These are phyloP conservation scores for Lucilia cuprina DNA, from an alignment of 1,140 invertebrate species.

Conservation along the genomic window DNA sequence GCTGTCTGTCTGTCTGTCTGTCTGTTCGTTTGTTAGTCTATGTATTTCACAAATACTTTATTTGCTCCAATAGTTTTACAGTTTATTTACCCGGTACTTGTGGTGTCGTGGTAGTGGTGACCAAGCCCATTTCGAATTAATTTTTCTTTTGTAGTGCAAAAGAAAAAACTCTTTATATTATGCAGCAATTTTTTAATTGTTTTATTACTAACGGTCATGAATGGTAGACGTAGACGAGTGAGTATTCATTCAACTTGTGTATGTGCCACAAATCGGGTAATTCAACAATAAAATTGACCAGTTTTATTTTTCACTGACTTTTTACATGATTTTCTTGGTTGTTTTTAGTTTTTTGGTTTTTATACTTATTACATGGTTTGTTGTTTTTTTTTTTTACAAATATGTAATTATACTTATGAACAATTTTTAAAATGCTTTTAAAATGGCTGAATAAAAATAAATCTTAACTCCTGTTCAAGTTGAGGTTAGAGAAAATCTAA, in stretches of 20 bases:
- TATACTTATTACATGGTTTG: neutral
- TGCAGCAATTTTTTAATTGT: conserved; percentile 58
- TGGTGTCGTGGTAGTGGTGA: neutral
- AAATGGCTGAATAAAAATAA: too few species aligned
- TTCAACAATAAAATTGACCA: neutral
- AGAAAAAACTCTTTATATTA: conserved; percentile 24
- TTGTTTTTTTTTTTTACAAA: neutral
- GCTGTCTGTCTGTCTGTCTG: conserved; percentile 31
- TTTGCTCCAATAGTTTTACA: too few species aligned
- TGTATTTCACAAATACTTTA: too few species aligned
- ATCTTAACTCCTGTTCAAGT: neutral
- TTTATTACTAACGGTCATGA: conserved; percentile 61
- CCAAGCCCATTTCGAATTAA: conserved; percentile 38
- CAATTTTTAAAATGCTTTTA: neutral
- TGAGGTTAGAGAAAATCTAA: neutral
- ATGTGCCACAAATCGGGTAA: neutral
- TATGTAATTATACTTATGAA: neutral
- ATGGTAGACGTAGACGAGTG: neutral
- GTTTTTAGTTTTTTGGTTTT: neutral
- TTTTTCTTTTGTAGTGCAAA: too few species aligned
- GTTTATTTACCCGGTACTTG: neutral
- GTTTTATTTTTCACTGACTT: neutral
- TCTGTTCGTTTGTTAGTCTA: too few species aligned
- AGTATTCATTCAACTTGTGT: too few species aligned
- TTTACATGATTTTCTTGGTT: neutral